Base-by-base conservation (phyloP, 1,140 invertebrate species). In the Diprion similis region DNA sequence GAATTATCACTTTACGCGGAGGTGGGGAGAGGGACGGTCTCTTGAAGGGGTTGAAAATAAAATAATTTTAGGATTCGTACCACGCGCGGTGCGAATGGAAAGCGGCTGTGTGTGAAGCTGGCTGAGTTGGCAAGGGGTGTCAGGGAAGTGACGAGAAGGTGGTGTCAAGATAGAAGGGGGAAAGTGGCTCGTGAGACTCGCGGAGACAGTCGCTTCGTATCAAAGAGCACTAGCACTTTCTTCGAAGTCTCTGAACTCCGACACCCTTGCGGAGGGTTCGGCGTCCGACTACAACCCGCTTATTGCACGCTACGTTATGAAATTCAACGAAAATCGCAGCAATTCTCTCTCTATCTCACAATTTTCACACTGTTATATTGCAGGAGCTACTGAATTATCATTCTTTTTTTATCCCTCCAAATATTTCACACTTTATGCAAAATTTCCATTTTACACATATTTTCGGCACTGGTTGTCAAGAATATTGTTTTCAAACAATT, bases 11-110 rank as follows among this genome's bases (percentile, higher is more conserved):
- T 64, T 66, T 48, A 59, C 24, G n/a, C 65, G 18, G 46, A 24
- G 37, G 37, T 45, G 46, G 17, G 17, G 18, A 15, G 47, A 45
- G 51, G 45, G 65, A 68, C 37, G 73, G 76, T 74, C 70, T 78
- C 68, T 77, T 78, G 81, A 79, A 84, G 83, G 82, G 83, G 83
- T 84, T 84, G 83, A 78, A 83, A 84, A 84, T 83, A 81, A 84
- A 82, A 82, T 82, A 82, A 81, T 79, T 83, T 78, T 66, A 68
- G 77, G 78, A 84, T 83, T 82, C 82, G 76, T 75, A 79, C 81
- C 83, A 84, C 83, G 83, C 79, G 76, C 80, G 76, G 74, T 72
- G 72, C 73, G 79, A 74, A 73, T 75, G 51, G 66, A 71, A 69
- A 68, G 67, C 65, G 18, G 74, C 71, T 75, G 77, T 73, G n/a